Percentiles rank a stretch among this genome's conserved stretches.
Conservation (phyloP, 2,113 vertebrate genomes). For the Nettapus auritus region DNA sequence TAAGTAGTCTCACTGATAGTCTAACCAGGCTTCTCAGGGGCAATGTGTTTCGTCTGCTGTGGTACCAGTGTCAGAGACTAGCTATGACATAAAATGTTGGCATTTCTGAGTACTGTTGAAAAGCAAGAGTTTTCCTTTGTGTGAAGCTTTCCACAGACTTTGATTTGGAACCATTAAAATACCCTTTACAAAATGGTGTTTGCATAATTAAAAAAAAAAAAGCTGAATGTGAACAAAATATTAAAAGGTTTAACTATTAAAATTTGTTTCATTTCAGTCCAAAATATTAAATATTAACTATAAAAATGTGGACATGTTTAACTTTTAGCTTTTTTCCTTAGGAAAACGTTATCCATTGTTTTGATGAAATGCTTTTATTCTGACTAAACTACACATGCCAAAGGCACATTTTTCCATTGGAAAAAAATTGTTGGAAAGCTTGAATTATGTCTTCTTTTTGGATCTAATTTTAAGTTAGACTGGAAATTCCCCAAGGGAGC, state of each 20-base stretch:
- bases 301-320: background rate
- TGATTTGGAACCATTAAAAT: background rate
- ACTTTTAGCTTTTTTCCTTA: background rate
- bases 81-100: background rate
- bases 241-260: background rate
- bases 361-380: background rate
- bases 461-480: background rate
- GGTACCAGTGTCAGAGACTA: background rate
- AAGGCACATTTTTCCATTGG: slow-evolving; percentile 8
- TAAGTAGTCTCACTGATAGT: background rate
- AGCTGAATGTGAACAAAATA: background rate
- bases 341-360: background rate
- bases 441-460: background rate
- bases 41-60: background rate
- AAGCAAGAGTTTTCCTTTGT: background rate
- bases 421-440: slow-evolving; percentile 22
- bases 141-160: background rate
- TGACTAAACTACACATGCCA: background rate
- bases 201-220: background rate
- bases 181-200: background rate
- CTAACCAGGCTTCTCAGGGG: background rate
- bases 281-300: background rate
- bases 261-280: background rate
- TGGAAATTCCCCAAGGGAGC: background rate
- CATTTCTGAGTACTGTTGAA: background rate